These are phyloP conservation scores for Anabas testudineus DNA, from an alignment of 2,797 vertebrate species.

Conservation along the genomic window DNA sequence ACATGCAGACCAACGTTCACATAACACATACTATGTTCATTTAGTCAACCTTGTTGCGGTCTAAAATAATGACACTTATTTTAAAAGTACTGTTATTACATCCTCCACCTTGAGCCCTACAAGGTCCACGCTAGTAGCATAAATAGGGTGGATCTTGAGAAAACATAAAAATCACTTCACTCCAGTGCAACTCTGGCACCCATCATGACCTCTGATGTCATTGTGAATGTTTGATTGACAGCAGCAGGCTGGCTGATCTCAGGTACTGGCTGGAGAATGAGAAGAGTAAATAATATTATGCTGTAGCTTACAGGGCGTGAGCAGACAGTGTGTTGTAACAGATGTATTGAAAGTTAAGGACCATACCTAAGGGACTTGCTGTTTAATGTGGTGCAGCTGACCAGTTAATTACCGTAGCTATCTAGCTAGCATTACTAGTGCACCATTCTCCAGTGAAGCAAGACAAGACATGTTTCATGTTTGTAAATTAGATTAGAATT, in stretches of 20 bases:
- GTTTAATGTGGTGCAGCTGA: conserved; percentile 20
- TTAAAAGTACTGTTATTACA: no score
- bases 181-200: no score
- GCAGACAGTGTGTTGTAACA: conserved; percentile 4
- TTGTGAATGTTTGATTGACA: conserved; percentile 18
- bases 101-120: no score
- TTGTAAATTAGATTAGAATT: background rate
- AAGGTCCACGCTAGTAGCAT: no score
- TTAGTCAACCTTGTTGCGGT: background rate
- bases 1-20: conserved; percentile 18
- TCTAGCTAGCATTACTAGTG: conserved; percentile 1
- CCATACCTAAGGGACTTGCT: background rate
- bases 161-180: no score
- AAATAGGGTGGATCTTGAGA: no score
- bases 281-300: conserved; percentile 5
- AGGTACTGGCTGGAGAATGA: background rate
- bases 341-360: conserved; percentile 13
- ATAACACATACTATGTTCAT: background rate
- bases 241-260: conserved; percentile 13
- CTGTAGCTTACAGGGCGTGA: background rate
- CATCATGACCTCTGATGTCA: no score
- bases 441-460: conserved; percentile 3
- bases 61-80: background rate
- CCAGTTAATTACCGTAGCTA: conserved; percentile 8
- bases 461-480: background rate